Evolutionary conservation across 1,140 invertebrate genomes (phyloP), one percentile per base, ranked within the genome.

Genomic region (Aphaenogaster floridana): DNA sequence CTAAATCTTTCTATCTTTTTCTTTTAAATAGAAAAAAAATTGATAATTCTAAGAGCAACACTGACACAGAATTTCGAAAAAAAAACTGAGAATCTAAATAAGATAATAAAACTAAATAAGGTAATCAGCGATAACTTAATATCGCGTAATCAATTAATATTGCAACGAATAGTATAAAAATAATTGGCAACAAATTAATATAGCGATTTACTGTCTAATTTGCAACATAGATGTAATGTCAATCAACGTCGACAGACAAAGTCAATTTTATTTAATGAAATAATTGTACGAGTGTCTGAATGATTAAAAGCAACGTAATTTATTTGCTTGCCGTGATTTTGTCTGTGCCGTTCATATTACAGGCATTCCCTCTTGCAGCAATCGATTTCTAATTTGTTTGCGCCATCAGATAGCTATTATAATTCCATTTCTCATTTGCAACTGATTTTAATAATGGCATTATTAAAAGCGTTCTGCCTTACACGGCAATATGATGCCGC

Each of bases 341-440:
- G 21, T 36, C 1, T 42, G 9, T 11, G 13, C 3, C 9, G 3
- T n/a, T 3, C 21, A 74, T 48, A 54, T 80, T 80, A 68, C 63
- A 54, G n/a, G n/a, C 48, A 21, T 61, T 76, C 45, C n/a, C 28
- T 63, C 42, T 17, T 28, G 17, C 17, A 74, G 42, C 48, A 76
- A 84, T 76, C 80, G 42, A 84, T 84, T 84, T 50, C 54, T 76
- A 76, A 84, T 84, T 76, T 84, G 42, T 84, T 84, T 84, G 45
- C 28, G 13, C 34, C 5, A 59, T 39, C 80, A 74, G 80, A 84
- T 17, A 48, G 54, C 54, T 48, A 74, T 76, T 61, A 39, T 13
- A 84, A 84, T 84, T 61, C 50, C 66, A 17, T 15, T n/a, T 63
- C 69, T 74, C 54, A 48, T 76, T 74, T 84, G 54, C 69, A 84